Conservation (phyloP, 2,113 vertebrate species). For the Stigmatopora nigra region DNA sequence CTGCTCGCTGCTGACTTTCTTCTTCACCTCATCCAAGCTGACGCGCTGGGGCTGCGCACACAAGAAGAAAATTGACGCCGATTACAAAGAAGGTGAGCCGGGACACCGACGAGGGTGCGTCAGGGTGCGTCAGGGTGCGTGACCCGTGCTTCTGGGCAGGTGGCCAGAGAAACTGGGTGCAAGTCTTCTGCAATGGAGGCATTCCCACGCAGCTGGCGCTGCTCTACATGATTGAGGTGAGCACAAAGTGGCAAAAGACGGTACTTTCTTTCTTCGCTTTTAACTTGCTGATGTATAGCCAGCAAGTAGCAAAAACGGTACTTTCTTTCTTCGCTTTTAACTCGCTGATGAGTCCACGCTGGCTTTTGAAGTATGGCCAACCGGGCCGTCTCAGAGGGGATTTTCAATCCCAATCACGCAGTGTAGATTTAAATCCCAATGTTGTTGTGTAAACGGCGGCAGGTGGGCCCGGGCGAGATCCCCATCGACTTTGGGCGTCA, state of each 20-base stretch:
- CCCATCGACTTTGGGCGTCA: slow-evolving; percentile 86
- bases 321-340: too few species aligned
- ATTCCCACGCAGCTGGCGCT: slow-evolving; percentile 88
- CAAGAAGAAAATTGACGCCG: slow-evolving; percentile 84
- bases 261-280: too few species aligned
- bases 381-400: too few species aligned
- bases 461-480: slow-evolving; percentile 88
- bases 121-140: too few species aligned
- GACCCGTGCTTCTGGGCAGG: slow-evolving; percentile 74
- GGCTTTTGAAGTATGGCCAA: too few species aligned
- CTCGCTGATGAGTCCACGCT: too few species aligned
- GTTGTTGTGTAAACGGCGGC: not conserved
- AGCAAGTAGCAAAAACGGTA: too few species aligned
- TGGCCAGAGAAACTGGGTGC: slow-evolving; percentile 92
- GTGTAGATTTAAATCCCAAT: not conserved
- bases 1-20: slow-evolving; percentile 82
- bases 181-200: slow-evolving; percentile 92
- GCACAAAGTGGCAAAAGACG: not conserved
- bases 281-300: too few species aligned
- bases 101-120: too few species aligned
- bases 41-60: slow-evolving; percentile 82
- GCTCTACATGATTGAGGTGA: slow-evolving; percentile 90
- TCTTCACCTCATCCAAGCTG: slow-evolving; percentile 86
- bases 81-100: slow-evolving; percentile 92
- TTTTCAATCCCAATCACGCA: too few species aligned